These are phyloP conservation scores for Sapajus apella DNA, from an alignment of 2,113 vertebrate genomes.

Conservation along the genomic window DNA sequence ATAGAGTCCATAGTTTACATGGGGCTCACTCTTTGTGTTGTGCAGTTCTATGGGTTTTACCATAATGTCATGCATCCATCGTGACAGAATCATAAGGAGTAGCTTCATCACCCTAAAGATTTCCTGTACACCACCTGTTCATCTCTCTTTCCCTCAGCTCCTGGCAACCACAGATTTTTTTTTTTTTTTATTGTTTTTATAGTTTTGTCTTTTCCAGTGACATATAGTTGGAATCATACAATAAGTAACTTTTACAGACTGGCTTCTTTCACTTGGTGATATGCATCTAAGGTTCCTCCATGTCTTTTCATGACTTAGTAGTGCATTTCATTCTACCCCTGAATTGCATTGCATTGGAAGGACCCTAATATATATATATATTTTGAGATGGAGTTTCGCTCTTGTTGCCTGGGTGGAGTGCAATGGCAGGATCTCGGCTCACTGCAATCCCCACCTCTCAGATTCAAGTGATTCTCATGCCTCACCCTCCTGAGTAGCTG, in stretches of 20 bases:
- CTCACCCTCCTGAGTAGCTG: no score
- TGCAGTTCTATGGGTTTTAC: background rate
- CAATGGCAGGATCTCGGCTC: no score
- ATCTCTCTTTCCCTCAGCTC: background rate
- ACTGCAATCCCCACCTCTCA: no score
- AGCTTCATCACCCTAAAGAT: background rate
- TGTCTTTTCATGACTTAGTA: background rate
- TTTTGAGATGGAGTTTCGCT: no score
- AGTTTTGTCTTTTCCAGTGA: slow-evolving; percentile 1
- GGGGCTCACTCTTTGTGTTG: background rate
- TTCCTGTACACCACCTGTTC: background rate
- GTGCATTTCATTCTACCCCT: background rate
- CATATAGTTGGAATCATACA: background rate
- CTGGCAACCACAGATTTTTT: background rate
- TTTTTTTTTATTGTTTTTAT: background rate
- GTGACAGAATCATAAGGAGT: background rate
- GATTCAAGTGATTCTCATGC: no score
- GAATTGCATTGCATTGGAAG: background rate
- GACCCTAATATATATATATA: background rate
- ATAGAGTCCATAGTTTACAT: background rate
- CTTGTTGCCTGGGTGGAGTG: no score
- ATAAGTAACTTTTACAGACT: background rate
- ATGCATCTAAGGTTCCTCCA: background rate
- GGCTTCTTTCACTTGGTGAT: background rate
- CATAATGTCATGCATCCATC: background rate